Percentiles rank a stretch among this genome's conserved stretches.
Evolutionary conservation across 2,888 invertebrate genomes (phyloP).

Genomic region (Sphaerophoria rueppellii): DNA sequence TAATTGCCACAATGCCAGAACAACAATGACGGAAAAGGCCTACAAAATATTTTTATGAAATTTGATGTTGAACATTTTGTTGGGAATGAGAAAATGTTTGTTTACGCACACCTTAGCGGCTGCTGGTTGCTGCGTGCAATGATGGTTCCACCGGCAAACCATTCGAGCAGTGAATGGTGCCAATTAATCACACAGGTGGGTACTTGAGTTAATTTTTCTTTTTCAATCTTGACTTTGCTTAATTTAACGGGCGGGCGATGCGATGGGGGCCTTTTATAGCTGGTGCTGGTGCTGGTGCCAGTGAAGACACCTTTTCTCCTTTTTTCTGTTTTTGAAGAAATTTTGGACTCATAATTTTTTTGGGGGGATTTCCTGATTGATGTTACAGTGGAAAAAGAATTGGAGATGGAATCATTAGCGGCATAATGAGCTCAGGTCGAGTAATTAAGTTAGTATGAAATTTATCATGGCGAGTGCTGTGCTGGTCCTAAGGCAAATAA

Average conservation of each 20-base stretch:
- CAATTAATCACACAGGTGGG: constrained; percentile 71
- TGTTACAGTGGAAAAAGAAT: constrained; percentile 58
- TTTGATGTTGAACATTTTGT: constrained; percentile 10
- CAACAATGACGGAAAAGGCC: constrained; percentile 19
- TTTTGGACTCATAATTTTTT: constrained; percentile 7
- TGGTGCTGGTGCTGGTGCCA: constrained; percentile 43
- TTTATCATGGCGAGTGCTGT: constrained; percentile 55
- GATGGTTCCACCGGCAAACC: constrained; percentile 28
- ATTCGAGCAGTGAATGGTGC: constrained; percentile 15
- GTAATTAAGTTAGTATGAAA: constrained; percentile 72
- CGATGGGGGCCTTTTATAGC: neutral
- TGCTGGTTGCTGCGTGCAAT: neutral
- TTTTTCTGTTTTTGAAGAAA: constrained; percentile 16
- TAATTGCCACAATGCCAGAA: constrained; percentile 50
- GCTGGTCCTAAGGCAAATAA: constrained; percentile 60
- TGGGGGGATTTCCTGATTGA: constrained; percentile 56
- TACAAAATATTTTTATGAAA: constrained; percentile 13
- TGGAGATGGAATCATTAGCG: constrained; percentile 65
- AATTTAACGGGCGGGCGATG: constrained; percentile 1
- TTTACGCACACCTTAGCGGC: constrained; percentile 34
- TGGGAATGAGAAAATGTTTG: constrained; percentile 43
- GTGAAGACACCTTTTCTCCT: constrained; percentile 36
- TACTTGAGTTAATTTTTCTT: constrained; percentile 15
- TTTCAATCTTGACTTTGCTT: constrained; percentile 9
- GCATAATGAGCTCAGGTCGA: constrained; percentile 60